A percentile compares a stretch with the other conserved stretches of the same genome.
Conservation (phyloP, 2,888 invertebrate genomes). For the Trichogramma dendrolimi region DNA sequence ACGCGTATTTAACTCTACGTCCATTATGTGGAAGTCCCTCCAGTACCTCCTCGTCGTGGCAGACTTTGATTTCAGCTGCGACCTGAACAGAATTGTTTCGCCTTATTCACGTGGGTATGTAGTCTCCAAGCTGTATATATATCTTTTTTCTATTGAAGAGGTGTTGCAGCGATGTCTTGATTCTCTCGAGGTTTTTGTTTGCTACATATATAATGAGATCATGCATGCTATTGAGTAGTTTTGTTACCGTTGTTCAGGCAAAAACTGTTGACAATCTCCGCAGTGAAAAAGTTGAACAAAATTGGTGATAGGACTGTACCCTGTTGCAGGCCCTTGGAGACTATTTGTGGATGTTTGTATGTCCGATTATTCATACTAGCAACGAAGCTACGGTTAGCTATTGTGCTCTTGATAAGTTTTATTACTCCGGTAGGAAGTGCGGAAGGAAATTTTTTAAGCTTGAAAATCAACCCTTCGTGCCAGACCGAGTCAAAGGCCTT, state of each 20-base stretch:
- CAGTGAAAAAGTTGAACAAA: slow-evolving; percentile 29
- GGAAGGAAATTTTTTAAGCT: slow-evolving; percentile 10
- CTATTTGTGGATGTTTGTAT: neutral
- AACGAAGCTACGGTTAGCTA: neutral
- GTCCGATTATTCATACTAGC: neutral
- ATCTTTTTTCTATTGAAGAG: slow-evolving; percentile 10
- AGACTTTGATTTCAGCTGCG: neutral
- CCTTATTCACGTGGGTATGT: slow-evolving; percentile 13
- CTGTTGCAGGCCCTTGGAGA: slow-evolving; percentile 21
- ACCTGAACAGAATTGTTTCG: slow-evolving; percentile 23
- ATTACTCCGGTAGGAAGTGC: slow-evolving; percentile 9
- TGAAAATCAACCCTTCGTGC: slow-evolving; percentile 9
- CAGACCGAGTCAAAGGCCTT: slow-evolving; percentile 20
- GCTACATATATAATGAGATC: slow-evolving; percentile 12
- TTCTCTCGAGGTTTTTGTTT: too few species aligned
- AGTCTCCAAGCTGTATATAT: slow-evolving; percentile 17
- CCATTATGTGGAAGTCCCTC: slow-evolving; percentile 4
- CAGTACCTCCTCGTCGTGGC: neutral
- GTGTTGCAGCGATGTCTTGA: slow-evolving; percentile 10
- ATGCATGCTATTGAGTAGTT: slow-evolving; percentile 2
- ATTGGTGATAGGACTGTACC: slow-evolving; percentile 25
- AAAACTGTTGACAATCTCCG: slow-evolving; percentile 20
- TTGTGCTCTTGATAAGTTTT: slow-evolving; percentile 2
- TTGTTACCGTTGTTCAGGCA: slow-evolving; percentile 6
- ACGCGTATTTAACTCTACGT: neutral